These are phyloP conservation scores for Caprella mutica DNA, from an alignment of 2,888 invertebrate species.

Conservation along the genomic window DNA sequence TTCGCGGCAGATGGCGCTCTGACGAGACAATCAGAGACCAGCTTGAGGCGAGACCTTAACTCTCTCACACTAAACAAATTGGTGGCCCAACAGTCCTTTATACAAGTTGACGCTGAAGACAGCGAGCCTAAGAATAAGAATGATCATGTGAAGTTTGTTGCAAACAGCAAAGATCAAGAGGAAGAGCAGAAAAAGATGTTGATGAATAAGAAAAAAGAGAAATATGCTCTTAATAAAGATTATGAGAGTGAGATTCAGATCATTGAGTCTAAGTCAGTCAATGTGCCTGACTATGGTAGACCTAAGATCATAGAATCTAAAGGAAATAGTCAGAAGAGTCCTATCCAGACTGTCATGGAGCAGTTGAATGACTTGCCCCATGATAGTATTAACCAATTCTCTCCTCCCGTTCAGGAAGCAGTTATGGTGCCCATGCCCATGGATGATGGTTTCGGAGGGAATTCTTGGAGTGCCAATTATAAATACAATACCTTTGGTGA, in stretches of 20 bases:
- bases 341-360: neutral
- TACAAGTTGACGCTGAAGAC: neutral
- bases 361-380: neutral
- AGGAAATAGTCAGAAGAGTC: neutral
- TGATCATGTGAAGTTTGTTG: conserved; percentile 1
- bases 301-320: too few species aligned
- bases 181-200: conserved; percentile 7
- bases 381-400: neutral
- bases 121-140: neutral
- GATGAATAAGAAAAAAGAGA: neutral
- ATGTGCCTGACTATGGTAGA: too few species aligned
- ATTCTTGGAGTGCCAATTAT: conserved; percentile 22
- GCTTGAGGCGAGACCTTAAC: conserved; percentile 2
- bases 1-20: conserved; percentile 1
- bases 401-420: neutral
- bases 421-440: neutral
- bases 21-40: neutral
- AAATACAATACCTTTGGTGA: conserved; percentile 32
- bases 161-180: neutral
- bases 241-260: neutral
- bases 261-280: too few species aligned
- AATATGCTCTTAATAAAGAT: neutral
- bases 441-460: conserved; percentile 8
- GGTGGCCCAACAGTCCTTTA: neutral
- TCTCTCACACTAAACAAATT: neutral